phyloP scores from a whole-genome alignment of 2,797 vertebrate species.

The Ctenosaura bakeri region DNA sequence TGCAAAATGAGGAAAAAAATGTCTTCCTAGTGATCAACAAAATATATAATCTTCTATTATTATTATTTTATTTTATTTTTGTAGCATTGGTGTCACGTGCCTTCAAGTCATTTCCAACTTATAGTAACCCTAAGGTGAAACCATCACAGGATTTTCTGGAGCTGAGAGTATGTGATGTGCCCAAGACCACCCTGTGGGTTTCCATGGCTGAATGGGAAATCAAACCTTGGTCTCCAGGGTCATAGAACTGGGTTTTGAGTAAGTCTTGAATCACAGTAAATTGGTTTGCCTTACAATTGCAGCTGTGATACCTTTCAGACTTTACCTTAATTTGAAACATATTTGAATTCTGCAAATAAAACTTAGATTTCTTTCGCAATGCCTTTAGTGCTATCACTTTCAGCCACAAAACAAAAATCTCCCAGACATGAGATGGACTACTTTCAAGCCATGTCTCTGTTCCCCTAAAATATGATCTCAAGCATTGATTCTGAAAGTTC shows the following conservation, averaged over 20 bases:
- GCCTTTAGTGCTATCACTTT: not conserved
- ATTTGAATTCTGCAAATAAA: not conserved
- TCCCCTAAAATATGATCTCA: not conserved
- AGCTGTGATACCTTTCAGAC: not conserved
- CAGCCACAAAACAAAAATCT: not conserved
- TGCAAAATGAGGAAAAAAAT: not conserved
- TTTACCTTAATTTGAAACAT: slow-evolving; percentile 6
- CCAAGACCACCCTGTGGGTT: too few species aligned
- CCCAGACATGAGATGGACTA: not conserved
- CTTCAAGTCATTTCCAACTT: too few species aligned
- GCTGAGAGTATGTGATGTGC: too few species aligned
- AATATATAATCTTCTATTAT: not conserved
- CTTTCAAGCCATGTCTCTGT: not conserved
- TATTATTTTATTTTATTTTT: too few species aligned
- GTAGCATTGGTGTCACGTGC: not conserved
- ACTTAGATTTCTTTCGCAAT: not conserved
- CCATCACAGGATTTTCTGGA: too few species aligned
- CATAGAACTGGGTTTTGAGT: not conserved
- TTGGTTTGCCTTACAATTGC: not conserved
- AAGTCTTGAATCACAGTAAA: not conserved
- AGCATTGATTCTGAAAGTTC: not conserved
- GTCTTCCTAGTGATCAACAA: not conserved
- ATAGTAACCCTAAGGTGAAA: too few species aligned
- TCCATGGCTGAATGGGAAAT: too few species aligned
- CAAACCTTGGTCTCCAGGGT: too few species aligned